Conservation (phyloP, 2,797 vertebrate genomes). For the Crenichthys baileyi region DNA sequence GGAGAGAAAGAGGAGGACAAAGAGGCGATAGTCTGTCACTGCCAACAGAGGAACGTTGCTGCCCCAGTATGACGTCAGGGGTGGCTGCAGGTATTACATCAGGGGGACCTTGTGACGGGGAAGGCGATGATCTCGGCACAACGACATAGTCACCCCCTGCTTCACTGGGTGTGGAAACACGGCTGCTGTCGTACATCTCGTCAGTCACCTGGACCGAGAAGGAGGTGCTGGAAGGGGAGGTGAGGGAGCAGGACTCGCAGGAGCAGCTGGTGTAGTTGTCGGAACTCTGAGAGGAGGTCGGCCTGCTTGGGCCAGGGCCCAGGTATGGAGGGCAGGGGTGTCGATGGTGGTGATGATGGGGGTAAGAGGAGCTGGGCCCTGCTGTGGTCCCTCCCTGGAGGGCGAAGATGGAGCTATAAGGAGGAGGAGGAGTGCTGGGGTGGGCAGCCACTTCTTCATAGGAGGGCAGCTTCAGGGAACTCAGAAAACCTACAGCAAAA, state of each 20-base stretch:
- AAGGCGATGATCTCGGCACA: slow-evolving; percentile 26
- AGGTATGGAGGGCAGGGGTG: slow-evolving; percentile 73
- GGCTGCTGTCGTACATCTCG: slow-evolving; percentile 81
- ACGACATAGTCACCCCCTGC: slow-evolving; percentile 47
- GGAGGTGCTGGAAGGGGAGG: slow-evolving; percentile 84
- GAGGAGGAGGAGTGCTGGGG: slow-evolving; percentile 88
- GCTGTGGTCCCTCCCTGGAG: slow-evolving; percentile 73
- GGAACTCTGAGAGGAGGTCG: slow-evolving; percentile 84
- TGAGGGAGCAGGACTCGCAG: slow-evolving; percentile 86
- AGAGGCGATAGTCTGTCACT: slow-evolving; percentile 27
- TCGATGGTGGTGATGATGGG: slow-evolving; percentile 62
- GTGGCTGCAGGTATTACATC: slow-evolving; percentile 56
- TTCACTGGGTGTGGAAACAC: slow-evolving; percentile 78
- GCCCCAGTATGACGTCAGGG: slow-evolving; percentile 56
- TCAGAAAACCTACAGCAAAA: slow-evolving; percentile 83
- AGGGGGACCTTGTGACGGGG: slow-evolving; percentile 40
- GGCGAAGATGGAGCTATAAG: slow-evolving; percentile 85
- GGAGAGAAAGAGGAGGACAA: slow-evolving; percentile 53
- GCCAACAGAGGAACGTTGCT: slow-evolving; percentile 45
- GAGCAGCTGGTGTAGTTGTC: slow-evolving; percentile 88
- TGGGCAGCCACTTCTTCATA: slow-evolving; percentile 90
- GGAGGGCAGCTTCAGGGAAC: slow-evolving; percentile 90
- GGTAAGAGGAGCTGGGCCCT: slow-evolving; percentile 62
- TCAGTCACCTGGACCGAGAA: slow-evolving; percentile 84
- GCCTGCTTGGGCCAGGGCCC: slow-evolving; percentile 67